Percentiles rank a stretch among this genome's conserved stretches.
Conservation (phyloP, 2,797 vertebrate genomes). For the Enteromius afrohamiltoni region DNA sequence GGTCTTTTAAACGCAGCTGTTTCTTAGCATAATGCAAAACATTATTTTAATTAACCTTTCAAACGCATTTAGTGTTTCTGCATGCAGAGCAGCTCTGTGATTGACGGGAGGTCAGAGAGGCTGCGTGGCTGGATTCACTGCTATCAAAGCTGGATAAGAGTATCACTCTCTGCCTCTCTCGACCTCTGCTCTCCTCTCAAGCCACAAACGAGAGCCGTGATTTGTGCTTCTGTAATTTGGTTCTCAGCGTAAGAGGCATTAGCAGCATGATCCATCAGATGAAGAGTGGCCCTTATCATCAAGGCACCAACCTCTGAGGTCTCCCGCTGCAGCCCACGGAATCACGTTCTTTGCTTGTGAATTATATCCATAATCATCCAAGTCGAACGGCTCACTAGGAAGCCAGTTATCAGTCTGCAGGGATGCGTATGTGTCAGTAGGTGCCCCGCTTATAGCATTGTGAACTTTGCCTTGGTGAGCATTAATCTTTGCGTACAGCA, state of each 20-base stretch:
- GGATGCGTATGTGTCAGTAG: not conserved
- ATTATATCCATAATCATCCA: constrained; percentile 51
- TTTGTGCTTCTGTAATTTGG: constrained; percentile 47
- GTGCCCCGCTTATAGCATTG: constrained; percentile 7
- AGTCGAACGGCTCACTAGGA: constrained; percentile 2
- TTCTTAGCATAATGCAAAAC: not conserved
- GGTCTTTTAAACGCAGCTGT: not conserved
- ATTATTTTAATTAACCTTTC: constrained; percentile 10
- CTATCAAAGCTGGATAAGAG: constrained; percentile 18
- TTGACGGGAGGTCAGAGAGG: constrained; percentile 12
- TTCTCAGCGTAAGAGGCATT: constrained; percentile 49
- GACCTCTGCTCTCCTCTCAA: constrained; percentile 6
- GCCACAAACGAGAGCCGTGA: constrained; percentile 18
- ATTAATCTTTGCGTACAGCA: not conserved
- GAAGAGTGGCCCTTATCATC: constrained; percentile 46
- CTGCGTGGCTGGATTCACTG: not conserved
- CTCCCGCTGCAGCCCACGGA: constrained; percentile 31
- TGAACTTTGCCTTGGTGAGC: not conserved
- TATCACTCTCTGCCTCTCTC: constrained; percentile 18
- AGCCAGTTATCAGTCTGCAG: constrained; percentile 10
- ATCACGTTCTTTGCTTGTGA: constrained; percentile 31
- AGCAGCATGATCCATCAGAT: constrained; percentile 51
- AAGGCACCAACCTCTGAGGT: constrained; percentile 40
- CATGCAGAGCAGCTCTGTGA: constrained; percentile 20
- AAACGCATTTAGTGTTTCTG: not conserved